A percentile compares a stretch with the other conserved stretches of the same genome.
These are phyloP conservation scores for Bombus affinis DNA, from an alignment of 1,140 invertebrate genomes.

Conservation along the genomic window DNA sequence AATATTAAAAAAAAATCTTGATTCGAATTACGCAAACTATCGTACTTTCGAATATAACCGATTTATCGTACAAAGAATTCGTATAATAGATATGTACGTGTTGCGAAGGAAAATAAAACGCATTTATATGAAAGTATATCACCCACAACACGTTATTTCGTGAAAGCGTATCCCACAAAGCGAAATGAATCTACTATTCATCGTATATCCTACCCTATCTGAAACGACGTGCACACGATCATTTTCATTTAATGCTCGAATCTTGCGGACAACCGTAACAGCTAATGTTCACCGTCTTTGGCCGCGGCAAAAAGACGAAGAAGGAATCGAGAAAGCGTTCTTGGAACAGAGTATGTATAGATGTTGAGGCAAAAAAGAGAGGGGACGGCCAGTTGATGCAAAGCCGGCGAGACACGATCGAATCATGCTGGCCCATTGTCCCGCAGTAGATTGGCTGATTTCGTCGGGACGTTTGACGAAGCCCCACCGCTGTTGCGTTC, in stretches of 20 bases:
- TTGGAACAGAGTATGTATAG: constrained; percentile 46
- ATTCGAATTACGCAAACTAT: no score
- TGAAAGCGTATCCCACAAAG: no score
- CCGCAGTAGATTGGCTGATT: constrained; percentile 71
- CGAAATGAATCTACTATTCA: no score
- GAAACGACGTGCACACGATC: constrained; percentile 1
- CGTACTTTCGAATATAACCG: no score
- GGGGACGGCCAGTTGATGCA: constrained; percentile 47
- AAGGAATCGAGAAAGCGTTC: constrained; percentile 46
- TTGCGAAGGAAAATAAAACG: no score
- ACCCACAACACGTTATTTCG: no score
- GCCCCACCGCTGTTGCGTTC: constrained; percentile 59
- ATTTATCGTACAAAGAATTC: no score
- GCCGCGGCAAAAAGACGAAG: constrained; percentile 35
- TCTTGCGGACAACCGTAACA: constrained; percentile 11
- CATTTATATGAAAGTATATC: no score
- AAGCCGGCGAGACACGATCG: constrained; percentile 70
- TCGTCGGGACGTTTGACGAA: constrained; percentile 70
- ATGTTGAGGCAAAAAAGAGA: constrained; percentile 54
- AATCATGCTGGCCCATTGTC: constrained; percentile 75
- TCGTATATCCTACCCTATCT: neutral
- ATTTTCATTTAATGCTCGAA: constrained; percentile 25
- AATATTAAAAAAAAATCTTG: no score
- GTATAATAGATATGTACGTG: no score
- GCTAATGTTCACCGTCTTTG: constrained; percentile 11